Evolutionary conservation across 2,797 vertebrate genomes (phyloP), one percentile per base, ranked within the genome.

Genomic region (Mormyrus hasselquistii): DNA sequence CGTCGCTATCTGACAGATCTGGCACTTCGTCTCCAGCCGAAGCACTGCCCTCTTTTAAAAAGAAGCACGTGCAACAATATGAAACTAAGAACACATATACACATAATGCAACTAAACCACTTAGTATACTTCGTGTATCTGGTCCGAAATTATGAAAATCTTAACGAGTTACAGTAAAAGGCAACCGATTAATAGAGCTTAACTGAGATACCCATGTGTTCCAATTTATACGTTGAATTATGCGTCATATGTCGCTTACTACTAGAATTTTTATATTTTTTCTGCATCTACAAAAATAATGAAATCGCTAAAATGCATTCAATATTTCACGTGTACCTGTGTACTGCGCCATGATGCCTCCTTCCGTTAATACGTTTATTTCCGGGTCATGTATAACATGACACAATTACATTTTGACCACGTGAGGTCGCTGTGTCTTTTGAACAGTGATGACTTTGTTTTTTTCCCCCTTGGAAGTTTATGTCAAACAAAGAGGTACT

Each of bases 1-100:
- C 95, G 0, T 95, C 97, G 4, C 93, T 94, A 82, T 97, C 97
- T 0, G 95, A 97, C 9, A 97, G 94, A 16, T 94, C 96, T 0
- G 95, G 95, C 83, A 95, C 90, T 0, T 95, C 94, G 0, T 95
- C 93, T 49, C 34, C 92, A 14, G 87, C n/a, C 49, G 85, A 62
- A 14, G 87, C 34, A 14, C 79, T 87, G 53, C 49, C 34, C n/a
- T 73, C 90, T 89, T 76, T 84, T 57, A 82, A 62, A 59, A 29
- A 41, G 69, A 41, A 76, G 62, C 25, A 65, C 14, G 34, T 47
- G 19, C 8, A 47, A 82, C 41, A 82, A 82, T 44, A 47, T 44
- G 19, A 82, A 47, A 47, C 69, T 73, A 38, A 79, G 4, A 47
- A 47, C 41, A 47, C 41, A 22, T 47, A 41, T 19, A 47, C 3